These are phyloP conservation scores for Toxonevra muliebris DNA, from an alignment of 2,888 invertebrate genomes.

Conservation along the genomic window DNA sequence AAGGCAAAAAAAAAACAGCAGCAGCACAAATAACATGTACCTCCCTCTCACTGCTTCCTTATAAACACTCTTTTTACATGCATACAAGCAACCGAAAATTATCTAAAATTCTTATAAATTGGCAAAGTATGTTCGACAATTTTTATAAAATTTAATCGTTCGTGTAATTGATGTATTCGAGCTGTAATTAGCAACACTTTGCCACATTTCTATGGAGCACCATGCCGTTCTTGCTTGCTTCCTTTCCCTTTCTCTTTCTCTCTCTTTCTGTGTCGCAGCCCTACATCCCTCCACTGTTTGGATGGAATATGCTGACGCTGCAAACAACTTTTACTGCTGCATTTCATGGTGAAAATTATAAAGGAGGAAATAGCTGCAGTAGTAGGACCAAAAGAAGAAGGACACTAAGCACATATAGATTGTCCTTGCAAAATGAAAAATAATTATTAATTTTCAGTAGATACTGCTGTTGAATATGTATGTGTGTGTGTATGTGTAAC, in stretches of 20 bases:
- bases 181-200: slow-evolving; percentile 46
- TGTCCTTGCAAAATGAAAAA: background rate
- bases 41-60: too few relatives aligned
- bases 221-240: background rate
- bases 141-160: slow-evolving; percentile 45
- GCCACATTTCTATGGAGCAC: background rate
- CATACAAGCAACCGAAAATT: background rate
- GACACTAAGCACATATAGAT: too few relatives aligned
- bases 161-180: slow-evolving; percentile 47
- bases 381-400: too few relatives aligned
- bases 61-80: too few relatives aligned
- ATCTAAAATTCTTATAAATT: slow-evolving; percentile 16
- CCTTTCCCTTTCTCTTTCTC: too few relatives aligned
- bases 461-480: slow-evolving; percentile 11
- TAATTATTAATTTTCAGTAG: slow-evolving; percentile 28
- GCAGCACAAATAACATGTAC: too few relatives aligned
- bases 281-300: slow-evolving; percentile 25
- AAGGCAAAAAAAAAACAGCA: too few relatives aligned
- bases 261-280: background rate
- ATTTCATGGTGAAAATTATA: background rate
- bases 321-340: slow-evolving; percentile 12
- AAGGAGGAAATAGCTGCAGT: background rate
- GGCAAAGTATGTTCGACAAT: slow-evolving; percentile 30
- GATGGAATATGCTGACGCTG: too few relatives aligned
- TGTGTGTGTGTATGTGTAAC: slow-evolving; percentile 34